These are phyloP conservation scores for Ciconia maguari DNA, from an alignment of 2,113 vertebrate species.

Conservation along the genomic window DNA sequence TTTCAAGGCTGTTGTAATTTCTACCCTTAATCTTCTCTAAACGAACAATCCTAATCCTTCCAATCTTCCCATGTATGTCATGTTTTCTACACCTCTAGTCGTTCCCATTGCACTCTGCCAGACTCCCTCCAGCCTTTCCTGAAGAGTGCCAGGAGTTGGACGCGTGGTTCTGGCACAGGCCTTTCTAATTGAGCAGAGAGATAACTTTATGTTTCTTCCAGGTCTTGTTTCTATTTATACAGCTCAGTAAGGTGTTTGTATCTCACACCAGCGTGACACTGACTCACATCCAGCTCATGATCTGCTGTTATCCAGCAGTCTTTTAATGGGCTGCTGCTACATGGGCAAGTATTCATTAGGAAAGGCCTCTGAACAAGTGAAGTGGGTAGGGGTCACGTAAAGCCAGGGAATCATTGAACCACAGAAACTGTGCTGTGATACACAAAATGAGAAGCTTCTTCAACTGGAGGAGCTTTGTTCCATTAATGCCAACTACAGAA, in stretches of 20 bases:
- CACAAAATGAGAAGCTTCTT: neutral
- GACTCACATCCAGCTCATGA: conserved; percentile 1
- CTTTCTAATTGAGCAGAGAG: neutral
- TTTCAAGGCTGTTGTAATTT: neutral
- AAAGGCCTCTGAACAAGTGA: neutral
- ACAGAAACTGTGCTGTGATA: neutral
- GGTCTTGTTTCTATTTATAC: neutral
- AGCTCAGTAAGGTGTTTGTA: neutral
- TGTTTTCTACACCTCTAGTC: neutral
- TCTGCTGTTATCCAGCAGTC: neutral
- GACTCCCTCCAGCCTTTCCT: neutral
- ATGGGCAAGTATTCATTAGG: neutral
- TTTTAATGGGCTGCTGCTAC: neutral
- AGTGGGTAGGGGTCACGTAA: neutral
- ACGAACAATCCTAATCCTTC: neutral
- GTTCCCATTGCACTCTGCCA: neutral
- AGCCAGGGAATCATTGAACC: neutral
- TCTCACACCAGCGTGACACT: neutral
- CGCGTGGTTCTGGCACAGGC: neutral
- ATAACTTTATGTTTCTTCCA: neutral
- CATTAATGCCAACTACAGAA: neutral
- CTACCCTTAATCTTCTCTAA: neutral
- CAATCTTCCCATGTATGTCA: neutral
- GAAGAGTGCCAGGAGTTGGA: neutral
- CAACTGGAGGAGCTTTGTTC: neutral